phyloP scores from a whole-genome alignment of 2,113 vertebrate species.

The Rhegmatorhina hoffmannsi region DNA sequence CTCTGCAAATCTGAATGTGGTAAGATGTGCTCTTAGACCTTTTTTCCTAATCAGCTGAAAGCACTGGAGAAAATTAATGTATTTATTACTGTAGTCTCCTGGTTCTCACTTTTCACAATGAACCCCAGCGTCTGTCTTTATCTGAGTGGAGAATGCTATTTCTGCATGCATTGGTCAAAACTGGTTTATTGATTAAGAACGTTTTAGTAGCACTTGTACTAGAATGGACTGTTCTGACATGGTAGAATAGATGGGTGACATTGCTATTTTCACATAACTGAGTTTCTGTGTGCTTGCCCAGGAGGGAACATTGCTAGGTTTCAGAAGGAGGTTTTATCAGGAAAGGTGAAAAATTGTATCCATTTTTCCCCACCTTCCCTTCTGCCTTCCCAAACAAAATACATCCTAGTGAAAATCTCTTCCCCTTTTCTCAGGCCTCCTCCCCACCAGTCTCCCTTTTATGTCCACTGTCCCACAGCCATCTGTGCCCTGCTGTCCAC shows the following conservation, averaged over 20 bases:
- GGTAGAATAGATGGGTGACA: neutral
- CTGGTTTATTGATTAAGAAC: neutral
- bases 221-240: neutral
- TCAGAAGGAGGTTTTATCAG: neutral
- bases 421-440: neutral
- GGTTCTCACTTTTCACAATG: neutral
- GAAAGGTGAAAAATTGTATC: neutral
- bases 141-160: neutral
- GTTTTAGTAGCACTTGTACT: neutral
- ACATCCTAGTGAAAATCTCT: neutral
- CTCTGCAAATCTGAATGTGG: slow-evolving; percentile 88
- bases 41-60: neutral
- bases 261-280: neutral
- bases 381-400: neutral
- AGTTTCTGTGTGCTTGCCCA: neutral
- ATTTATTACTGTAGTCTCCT: neutral
- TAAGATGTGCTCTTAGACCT: slow-evolving; percentile 60
- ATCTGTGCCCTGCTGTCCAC: neutral
- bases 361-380: neutral
- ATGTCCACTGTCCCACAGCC: neutral
- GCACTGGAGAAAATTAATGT: neutral
- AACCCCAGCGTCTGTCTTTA: neutral
- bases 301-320: neutral
- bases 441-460: neutral
- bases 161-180: neutral